Percentiles rank a stretch among this genome's conserved stretches.
Conservation (phyloP, 2,888 invertebrate species). For the Polydesmus complanatus region DNA sequence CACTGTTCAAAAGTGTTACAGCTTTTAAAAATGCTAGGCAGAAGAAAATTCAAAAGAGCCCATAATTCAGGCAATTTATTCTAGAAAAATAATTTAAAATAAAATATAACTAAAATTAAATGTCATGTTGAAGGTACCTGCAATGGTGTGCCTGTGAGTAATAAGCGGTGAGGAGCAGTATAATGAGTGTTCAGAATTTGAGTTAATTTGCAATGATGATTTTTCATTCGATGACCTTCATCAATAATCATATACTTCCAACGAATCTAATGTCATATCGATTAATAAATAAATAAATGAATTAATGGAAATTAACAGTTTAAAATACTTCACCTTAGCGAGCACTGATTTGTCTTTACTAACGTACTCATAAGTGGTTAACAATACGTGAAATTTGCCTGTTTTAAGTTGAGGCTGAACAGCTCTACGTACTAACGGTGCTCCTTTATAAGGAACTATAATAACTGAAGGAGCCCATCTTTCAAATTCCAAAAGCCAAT, state of each 20-base stretch:
- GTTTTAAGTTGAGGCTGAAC: constrained; percentile 78
- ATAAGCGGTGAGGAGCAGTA: constrained; percentile 82
- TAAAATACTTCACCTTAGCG: constrained; percentile 54
- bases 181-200: constrained; percentile 94
- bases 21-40: constrained; percentile 97
- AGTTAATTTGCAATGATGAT: constrained; percentile 98
- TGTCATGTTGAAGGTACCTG: constrained; percentile 38
- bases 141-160: constrained; percentile 93
- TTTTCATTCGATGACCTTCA: constrained; percentile 99
- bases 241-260: constrained; percentile 99
- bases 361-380: constrained; percentile 98
- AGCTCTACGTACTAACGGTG: constrained; percentile 67
- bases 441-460: constrained; percentile 56
- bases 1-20: constrained; percentile 98
- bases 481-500: constrained; percentile 98
- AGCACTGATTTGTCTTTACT: constrained; percentile 94
- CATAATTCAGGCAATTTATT: constrained; percentile 96
- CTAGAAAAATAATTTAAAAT: constrained; percentile 24
- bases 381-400: constrained; percentile 91
- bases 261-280: constrained; percentile 45
- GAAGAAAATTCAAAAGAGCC: constrained; percentile 93
- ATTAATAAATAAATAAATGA: constrained; percentile 5
- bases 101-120: neutral
- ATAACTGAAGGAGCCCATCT: constrained; percentile 95
- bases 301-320: neutral